A percentile compares a stretch with the other conserved stretches of the same genome.
phyloP scores from a whole-genome alignment of 64 coral and sea anemone species.

The Acropora yongei region DNA sequence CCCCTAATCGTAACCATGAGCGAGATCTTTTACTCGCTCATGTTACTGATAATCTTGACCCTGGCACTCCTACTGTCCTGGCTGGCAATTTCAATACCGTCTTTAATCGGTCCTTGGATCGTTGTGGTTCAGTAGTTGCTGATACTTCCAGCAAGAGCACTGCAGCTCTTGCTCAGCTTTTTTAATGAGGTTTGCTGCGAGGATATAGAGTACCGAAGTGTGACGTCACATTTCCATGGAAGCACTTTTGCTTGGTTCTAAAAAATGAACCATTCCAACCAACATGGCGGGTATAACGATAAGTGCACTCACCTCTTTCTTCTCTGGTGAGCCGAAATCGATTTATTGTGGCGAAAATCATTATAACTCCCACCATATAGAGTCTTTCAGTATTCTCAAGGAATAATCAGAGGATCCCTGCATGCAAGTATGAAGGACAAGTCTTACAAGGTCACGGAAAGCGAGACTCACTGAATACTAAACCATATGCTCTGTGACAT shows the following conservation, averaged over 20 bases:
- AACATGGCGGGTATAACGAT: conserved; percentile 50
- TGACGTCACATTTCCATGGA: conserved; percentile 1
- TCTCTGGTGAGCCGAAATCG: conserved; percentile 40
- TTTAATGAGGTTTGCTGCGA: too few relatives aligned
- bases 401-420: conserved; percentile 10
- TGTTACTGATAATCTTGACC: too few relatives aligned
- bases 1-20: too few relatives aligned
- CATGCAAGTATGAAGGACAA: conserved; percentile 56
- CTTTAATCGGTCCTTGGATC: too few relatives aligned
- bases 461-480: neutral
- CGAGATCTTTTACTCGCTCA: too few relatives aligned
- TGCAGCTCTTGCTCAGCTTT: too few relatives aligned
- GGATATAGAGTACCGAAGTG: conserved; percentile 20
- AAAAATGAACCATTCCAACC: conserved; percentile 24
- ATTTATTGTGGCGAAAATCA: conserved; percentile 32
- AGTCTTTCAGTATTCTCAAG: neutral
- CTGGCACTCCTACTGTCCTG: too few relatives aligned
- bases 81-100: too few relatives aligned
- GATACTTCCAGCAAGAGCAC: too few relatives aligned
- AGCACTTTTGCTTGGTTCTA: conserved; percentile 33
- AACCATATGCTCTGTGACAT: too few relatives aligned
- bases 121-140: too few relatives aligned
- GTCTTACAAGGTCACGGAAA: conserved; percentile 39
- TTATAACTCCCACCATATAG: conserved; percentile 21
- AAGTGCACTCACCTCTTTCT: conserved; percentile 29